These are phyloP conservation scores for Trachythela sp. DNA, from an alignment of 64 coral and sea anemone genomes.

Conservation along the genomic window DNA sequence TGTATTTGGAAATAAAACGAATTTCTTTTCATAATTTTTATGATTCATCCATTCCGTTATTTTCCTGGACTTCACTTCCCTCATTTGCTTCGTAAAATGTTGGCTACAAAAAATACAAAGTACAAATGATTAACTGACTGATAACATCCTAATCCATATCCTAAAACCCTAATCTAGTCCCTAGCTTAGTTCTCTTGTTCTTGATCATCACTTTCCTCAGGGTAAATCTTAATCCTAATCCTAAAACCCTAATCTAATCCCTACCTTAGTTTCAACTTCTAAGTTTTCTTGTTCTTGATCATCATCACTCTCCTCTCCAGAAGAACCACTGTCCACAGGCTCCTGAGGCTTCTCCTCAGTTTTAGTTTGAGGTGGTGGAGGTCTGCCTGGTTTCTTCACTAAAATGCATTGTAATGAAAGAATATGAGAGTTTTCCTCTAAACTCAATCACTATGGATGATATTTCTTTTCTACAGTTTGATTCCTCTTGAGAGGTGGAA, in stretches of 20 bases:
- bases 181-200: background rate
- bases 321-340: background rate
- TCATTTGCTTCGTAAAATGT: conserved; percentile 64
- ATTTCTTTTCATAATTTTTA: background rate
- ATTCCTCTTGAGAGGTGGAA: no score
- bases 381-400: background rate
- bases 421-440: no score
- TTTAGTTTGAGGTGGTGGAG: background rate
- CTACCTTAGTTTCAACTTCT: conserved; percentile 4
- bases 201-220: conserved; percentile 26
- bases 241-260: background rate
- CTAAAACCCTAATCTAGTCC: background rate
- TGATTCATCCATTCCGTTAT: background rate
- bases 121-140: background rate
- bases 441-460: no score
- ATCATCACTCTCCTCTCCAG: conserved; percentile 20
- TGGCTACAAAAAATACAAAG: conserved; percentile 54
- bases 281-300: background rate
- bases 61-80: background rate
- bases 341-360: background rate
- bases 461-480: no score
- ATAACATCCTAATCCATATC: background rate
- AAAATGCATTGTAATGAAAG: background rate
- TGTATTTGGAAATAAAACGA: background rate
- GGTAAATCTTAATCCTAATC: no score